Base-by-base conservation (phyloP, 2,888 invertebrate genomes). In the Papilio elwesi region DNA sequence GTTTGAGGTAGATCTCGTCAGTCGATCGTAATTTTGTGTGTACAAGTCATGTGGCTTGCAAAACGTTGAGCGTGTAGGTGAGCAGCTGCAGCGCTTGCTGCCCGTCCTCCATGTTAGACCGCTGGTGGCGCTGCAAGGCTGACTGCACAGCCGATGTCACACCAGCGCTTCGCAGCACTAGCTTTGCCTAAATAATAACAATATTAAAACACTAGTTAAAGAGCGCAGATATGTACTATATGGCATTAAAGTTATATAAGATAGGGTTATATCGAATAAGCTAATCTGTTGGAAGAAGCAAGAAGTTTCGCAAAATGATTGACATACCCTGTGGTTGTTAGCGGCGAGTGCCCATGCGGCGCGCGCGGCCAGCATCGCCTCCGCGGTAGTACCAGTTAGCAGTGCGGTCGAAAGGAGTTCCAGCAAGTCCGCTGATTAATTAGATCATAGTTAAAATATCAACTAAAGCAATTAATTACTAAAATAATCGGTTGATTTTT, bases 341-440 rank as follows among this genome's bases (percentile, higher is more conserved):
- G 96, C 95, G 8, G 95, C 94, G 63, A 96, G 80, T 0, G 96
- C 94, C 96, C 96, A 96, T 0, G 96, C 91, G 5, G 95, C 95
- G 15, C 95, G 87, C 81, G 80, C 95, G 82, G 92, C 92, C 0
- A 87, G 85, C n/a, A 91, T 87, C 0, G 89, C 71, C 70, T 90
- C 91, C 0, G 81, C 76, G 0, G 83, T 86, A 71, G 89, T 90
- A 0, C 92, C 92, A 2, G 87, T 82, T 75, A 92, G 76, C 15
- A 93, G 78, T 0, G 89, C 85, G 2, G 88, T 90, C 0, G 87
- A 84, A 9, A 93, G 72, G 51, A 91, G 66, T 76, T 93, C 93
- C 75, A 93, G 75, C 5, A 93, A 82, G 4, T 92, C 92, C 67
- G 88, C 93, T 93, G 82, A 12, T 74, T 73, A 73, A 15, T 53